Evolutionary conservation across 2,888 invertebrate genomes (phyloP), one percentile per base, ranked within the genome.

Genomic region (Cephus spinipes): DNA sequence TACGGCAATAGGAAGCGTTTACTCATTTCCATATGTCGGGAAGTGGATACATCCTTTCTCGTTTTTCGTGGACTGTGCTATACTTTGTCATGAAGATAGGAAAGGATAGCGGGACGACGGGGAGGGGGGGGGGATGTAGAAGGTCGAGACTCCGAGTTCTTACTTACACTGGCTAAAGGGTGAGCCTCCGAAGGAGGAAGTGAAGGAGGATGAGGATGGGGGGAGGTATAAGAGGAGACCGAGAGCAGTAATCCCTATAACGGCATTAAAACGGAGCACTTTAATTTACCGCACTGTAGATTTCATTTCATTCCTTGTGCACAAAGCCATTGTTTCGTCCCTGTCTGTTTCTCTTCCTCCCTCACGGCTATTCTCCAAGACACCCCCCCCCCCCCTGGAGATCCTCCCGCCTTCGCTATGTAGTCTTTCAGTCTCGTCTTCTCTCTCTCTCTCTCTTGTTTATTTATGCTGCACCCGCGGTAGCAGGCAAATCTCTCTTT

Each of bases 251-350:
- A 74, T 74, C 74, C 74, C 74, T 74, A 74, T 74, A 74, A 74
- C 74, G 36, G 74, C 74, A 74, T 74, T 74, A 74, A 74, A 74
- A 74, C 74, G 36, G 36, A 74, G 74, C 74, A 74, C 74, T 74
- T 74, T 74, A 89, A 89, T 90, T 90, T 90, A 89, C 89, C 90
- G 90, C 90, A 89, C 90, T 89, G 89, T 89, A 88, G 89, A 89
- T 89, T 89, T 89, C 87, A 86, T 87, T 87, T 85, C 89, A 87
- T 90, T 89, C 88, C 88, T 85, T 80, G 80, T 79, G 81, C 83
- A 80, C 79, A 77, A 68, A 73, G 76, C 69, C 81, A 79, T 82
- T 81, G 83, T 82, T 81, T 84, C 81, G 81, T 81, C 81, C 80
- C 79, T 80, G 80, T 82, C 84, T 81, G 85, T 85, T 85, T 85